Percentiles rank a stretch among this genome's conserved stretches.
These are phyloP conservation scores for Fregetta grallaria DNA, from an alignment of 2,113 vertebrate species.

Conservation along the genomic window DNA sequence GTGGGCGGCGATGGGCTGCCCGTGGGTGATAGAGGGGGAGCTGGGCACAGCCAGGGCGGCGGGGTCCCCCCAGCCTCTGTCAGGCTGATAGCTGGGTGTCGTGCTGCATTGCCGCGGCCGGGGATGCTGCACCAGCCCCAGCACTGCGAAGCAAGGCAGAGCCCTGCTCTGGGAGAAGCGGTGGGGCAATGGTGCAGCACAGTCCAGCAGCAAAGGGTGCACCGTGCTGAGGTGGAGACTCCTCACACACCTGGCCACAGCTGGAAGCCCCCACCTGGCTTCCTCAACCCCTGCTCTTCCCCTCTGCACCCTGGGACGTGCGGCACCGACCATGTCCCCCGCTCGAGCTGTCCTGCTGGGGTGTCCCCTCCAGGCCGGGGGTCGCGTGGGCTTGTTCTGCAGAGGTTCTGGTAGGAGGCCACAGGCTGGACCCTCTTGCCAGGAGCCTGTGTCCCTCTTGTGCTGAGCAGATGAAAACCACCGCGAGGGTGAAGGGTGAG, in stretches of 20 bases:
- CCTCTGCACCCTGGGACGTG: no score
- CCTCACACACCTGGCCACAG: not conserved
- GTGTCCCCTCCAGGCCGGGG: not conserved
- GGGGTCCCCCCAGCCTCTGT: not conserved
- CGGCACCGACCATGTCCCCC: fast-evolving
- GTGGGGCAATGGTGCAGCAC: not conserved
- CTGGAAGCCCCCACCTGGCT: not conserved
- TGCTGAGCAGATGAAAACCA: not conserved
- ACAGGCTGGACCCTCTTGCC: not conserved
- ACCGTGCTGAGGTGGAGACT: fast-evolving
- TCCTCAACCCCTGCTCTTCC: not conserved
- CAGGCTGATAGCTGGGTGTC: not conserved
- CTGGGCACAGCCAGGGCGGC: not conserved
- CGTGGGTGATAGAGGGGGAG: not conserved
- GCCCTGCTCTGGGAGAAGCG: not conserved
- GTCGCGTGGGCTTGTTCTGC: fast-evolving
- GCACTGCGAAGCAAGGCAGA: not conserved
- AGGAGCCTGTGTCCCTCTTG: not conserved
- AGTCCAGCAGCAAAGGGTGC: not conserved
- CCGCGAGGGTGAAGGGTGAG: fast-evolving
- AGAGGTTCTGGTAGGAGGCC: not conserved
- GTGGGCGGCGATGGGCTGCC: not conserved
- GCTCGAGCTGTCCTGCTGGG: fast-evolving
- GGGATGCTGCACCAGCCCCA: fast-evolving
- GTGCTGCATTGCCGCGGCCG: fast-evolving